Evolutionary conservation across 2,797 vertebrate species (phyloP).

Genomic region (Sphenopsis melanotis): DNA sequence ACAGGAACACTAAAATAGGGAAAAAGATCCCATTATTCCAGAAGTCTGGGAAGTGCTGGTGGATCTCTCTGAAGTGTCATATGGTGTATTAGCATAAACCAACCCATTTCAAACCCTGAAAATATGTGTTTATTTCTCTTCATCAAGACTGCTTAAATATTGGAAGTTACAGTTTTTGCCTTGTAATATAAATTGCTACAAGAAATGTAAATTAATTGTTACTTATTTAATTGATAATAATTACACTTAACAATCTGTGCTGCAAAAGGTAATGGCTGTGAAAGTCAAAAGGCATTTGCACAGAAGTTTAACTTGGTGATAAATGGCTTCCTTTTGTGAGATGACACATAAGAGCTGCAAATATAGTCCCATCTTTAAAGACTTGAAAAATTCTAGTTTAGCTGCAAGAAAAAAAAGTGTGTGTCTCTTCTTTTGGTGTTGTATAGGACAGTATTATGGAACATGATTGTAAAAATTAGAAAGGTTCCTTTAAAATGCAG

Average conservation of each 20-base stretch:
- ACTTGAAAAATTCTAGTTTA: not conserved
- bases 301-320: not conserved
- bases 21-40: not conserved
- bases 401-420: not conserved
- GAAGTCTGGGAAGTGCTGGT: not conserved
- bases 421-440: not conserved
- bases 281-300: conserved; percentile 7
- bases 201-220: conserved; percentile 7
- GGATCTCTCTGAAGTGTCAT: not conserved
- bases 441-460: not conserved
- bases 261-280: not conserved
- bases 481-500: not conserved
- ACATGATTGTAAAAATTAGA: not conserved
- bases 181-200: not conserved
- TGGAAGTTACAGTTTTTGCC: not conserved
- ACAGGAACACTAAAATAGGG: not conserved
- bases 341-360: not conserved
- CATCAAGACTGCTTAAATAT: not conserved
- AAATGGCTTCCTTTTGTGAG: not conserved
- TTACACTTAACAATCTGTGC: conserved; percentile 2
- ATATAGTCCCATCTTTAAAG: not conserved
- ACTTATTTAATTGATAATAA: conserved; percentile 25
- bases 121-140: conserved; percentile 1
- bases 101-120: not conserved
- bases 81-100: not conserved